A percentile compares a stretch with the other conserved stretches of the same genome.
These are phyloP conservation scores for Epinephelus cyanopodus DNA, from an alignment of 2,113 vertebrate genomes.

Conservation along the genomic window DNA sequence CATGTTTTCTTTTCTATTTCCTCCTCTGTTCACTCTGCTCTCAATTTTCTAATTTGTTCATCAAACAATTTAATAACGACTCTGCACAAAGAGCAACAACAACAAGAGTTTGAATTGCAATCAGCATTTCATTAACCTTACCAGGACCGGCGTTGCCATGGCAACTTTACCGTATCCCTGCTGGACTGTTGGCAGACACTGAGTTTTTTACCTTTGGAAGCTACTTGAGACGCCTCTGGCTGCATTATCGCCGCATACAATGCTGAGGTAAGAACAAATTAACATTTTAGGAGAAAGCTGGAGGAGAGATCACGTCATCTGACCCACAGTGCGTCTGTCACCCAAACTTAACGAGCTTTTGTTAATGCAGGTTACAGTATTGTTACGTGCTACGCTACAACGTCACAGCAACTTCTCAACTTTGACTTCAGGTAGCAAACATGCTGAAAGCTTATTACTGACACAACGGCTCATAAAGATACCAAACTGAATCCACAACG, in stretches of 20 bases:
- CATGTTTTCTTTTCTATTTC: neutral
- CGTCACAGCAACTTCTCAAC: too few species aligned
- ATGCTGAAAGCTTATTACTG: neutral
- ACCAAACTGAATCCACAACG: neutral
- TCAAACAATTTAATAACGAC: conserved; percentile 14
- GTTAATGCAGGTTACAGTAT: neutral
- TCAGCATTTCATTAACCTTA: conserved; percentile 31
- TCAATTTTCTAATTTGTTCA: neutral
- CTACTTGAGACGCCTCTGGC: neutral
- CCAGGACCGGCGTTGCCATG: neutral
- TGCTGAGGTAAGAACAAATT: neutral
- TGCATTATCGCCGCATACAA: neutral
- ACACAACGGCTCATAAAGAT: neutral
- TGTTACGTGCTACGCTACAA: neutral
- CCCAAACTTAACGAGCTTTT: too few species aligned
- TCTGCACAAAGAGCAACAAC: neutral
- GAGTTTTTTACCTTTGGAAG: neutral
- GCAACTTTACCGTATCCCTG: neutral
- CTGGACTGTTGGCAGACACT: neutral
- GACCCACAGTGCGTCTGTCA: neutral
- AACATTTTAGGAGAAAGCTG: neutral
- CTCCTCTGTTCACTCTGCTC: neutral
- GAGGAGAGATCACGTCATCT: neutral
- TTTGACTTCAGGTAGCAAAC: neutral
- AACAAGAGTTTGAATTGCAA: conserved; percentile 3